phyloP scores from a whole-genome alignment of 2,888 invertebrate genomes.

The Dorcus parallelipipedus region DNA sequence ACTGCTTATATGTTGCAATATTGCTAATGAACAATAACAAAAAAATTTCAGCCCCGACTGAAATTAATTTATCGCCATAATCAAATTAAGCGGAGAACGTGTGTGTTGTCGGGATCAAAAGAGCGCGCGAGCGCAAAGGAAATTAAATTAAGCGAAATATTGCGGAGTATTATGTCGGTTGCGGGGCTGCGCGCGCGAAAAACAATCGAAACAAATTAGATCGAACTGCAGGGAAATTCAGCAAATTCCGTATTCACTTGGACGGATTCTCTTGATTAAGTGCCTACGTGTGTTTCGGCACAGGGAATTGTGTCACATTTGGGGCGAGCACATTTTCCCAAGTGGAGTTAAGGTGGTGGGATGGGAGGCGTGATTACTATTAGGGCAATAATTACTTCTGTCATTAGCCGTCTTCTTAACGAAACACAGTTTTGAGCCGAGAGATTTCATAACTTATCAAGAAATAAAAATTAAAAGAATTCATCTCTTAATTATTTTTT shows the following conservation, averaged over 20 bases:
- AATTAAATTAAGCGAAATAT: constrained; percentile 25
- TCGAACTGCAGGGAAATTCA: constrained; percentile 23
- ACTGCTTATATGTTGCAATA: background rate
- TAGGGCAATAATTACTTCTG: constrained; percentile 24
- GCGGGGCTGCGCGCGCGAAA: constrained; percentile 25
- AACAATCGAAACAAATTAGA: constrained; percentile 34
- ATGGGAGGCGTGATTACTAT: constrained; percentile 13
- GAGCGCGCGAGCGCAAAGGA: constrained; percentile 18
- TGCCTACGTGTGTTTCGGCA: constrained; percentile 21
- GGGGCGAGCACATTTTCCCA: constrained; percentile 17
- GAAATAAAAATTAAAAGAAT: too few relatives aligned
- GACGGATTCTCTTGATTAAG: constrained; percentile 27
- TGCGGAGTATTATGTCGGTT: constrained; percentile 17
- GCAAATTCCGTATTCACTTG: constrained; percentile 27
- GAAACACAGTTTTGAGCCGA: constrained; percentile 22
- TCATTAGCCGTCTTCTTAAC: constrained; percentile 28
- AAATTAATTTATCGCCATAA: constrained; percentile 7
- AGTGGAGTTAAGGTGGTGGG: constrained; percentile 20
- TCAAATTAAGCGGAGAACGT: constrained; percentile 3
- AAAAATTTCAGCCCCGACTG: constrained; percentile 1
- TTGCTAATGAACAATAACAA: background rate
- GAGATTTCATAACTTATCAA: background rate
- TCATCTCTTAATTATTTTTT: too few relatives aligned
- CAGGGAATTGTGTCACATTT: constrained; percentile 17
- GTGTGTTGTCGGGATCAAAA: constrained; percentile 19